phyloP scores from a whole-genome alignment of 2,888 invertebrate species.

The Ypsolopha scabrella region DNA sequence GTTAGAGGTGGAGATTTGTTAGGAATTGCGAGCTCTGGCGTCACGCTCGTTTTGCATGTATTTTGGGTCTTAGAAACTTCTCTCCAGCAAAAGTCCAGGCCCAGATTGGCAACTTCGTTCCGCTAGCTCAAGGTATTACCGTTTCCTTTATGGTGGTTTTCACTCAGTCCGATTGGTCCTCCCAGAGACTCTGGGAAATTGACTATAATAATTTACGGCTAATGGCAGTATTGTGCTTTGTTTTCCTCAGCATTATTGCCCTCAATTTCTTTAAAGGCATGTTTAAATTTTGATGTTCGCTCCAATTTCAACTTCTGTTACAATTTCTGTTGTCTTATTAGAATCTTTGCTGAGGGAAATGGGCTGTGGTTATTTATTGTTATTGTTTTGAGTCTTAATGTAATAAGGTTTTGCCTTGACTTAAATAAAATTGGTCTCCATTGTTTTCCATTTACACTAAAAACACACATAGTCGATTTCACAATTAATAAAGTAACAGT shows the following conservation, averaged over 20 bases:
- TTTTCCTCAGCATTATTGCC: slow-evolving; percentile 25
- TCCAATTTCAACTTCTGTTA: slow-evolving; percentile 12
- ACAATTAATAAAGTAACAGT: too few relatives aligned
- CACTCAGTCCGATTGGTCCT: slow-evolving; percentile 57
- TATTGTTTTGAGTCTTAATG: neutral
- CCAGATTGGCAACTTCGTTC: slow-evolving; percentile 22
- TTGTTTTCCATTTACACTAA: too few relatives aligned
- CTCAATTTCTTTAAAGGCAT: slow-evolving; percentile 29
- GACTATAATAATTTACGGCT: slow-evolving; percentile 50
- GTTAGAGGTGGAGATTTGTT: too few relatives aligned
- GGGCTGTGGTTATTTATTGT: neutral
- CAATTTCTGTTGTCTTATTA: slow-evolving; percentile 16
- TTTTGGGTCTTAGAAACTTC: neutral
- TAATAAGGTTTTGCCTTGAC: too few relatives aligned
- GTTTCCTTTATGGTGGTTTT: slow-evolving; percentile 52
- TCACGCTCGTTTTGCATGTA: too few relatives aligned
- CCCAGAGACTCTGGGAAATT: slow-evolving; percentile 38
- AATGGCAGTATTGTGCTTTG: slow-evolving; percentile 31
- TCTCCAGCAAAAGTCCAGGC: neutral
- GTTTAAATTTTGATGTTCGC: slow-evolving; percentile 38
- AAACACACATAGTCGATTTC: too few relatives aligned
- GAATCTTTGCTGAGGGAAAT: slow-evolving; percentile 8
- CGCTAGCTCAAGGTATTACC: slow-evolving; percentile 17
- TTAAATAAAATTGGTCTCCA: too few relatives aligned
- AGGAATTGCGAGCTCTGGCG: too few relatives aligned